These are phyloP conservation scores for Xenopus tropicalis DNA, from an alignment of 2,113 vertebrate genomes.

Conservation along the genomic window DNA sequence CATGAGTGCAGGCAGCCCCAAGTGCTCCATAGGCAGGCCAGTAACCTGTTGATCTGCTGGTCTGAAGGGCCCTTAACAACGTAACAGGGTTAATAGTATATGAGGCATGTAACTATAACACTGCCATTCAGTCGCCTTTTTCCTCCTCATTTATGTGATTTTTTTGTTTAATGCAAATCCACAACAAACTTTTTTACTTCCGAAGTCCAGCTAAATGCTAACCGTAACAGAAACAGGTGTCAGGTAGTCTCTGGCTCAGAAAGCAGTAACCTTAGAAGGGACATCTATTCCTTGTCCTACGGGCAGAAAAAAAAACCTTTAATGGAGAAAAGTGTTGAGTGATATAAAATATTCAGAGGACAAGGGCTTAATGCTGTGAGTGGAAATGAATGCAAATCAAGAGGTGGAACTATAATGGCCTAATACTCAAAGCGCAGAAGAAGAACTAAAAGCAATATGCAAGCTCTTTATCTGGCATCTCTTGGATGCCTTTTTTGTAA, in stretches of 20 bases:
- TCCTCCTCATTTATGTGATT: too few species aligned
- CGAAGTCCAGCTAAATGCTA: too few species aligned
- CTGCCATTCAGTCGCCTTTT: too few species aligned
- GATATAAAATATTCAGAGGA: background rate
- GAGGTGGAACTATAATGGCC: background rate
- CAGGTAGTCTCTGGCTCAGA: background rate
- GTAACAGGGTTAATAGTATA: too few species aligned
- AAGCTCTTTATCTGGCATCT: background rate
- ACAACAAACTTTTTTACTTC: too few species aligned
- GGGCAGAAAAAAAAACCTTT: background rate
- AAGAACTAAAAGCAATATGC: background rate
- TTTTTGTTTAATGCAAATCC: too few species aligned
- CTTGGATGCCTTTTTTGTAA: conserved; percentile 7
- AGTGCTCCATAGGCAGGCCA: too few species aligned
- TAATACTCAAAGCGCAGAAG: background rate
- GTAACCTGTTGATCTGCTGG: too few species aligned
- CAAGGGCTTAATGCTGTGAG: background rate
- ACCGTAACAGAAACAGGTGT: background rate
- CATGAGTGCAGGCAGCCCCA: too few species aligned
- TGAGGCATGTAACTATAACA: too few species aligned
- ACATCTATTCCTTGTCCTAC: background rate
- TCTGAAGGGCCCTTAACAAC: too few species aligned
- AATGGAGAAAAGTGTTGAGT: background rate
- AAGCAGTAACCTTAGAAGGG: background rate
- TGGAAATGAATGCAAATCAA: background rate